Evolutionary conservation across 2,888 invertebrate genomes (phyloP).

Genomic region (Platyscelio sp.): DNA sequence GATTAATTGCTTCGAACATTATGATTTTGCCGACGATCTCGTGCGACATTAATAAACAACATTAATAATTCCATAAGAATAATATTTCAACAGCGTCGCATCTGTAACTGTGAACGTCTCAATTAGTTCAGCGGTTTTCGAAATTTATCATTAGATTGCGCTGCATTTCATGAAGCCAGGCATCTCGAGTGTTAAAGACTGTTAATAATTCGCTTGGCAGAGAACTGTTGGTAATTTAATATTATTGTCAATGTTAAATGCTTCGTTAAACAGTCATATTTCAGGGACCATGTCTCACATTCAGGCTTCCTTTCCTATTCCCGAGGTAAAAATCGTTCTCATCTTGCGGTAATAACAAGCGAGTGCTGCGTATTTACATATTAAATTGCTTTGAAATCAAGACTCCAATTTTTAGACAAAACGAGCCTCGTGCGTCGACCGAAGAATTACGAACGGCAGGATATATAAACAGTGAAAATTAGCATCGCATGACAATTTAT

Average conservation of each 20-base stretch:
- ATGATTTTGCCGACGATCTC: too few species aligned
- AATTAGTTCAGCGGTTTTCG: conserved; percentile 65
- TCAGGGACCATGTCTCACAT: conserved; percentile 67
- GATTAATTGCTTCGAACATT: too few species aligned
- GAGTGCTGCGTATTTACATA: conserved; percentile 73
- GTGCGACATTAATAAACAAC: conserved; percentile 60
- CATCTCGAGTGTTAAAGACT: conserved; percentile 57
- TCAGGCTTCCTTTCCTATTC: conserved; percentile 48
- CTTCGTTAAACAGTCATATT: conserved; percentile 76
- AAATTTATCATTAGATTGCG: conserved; percentile 51
- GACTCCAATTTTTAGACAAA: conserved; percentile 69
- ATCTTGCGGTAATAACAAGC: conserved; percentile 65
- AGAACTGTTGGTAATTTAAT: conserved; percentile 72
- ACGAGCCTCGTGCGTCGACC: conserved; percentile 31
- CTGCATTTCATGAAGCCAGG: conserved; percentile 51
- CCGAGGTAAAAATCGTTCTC: conserved; percentile 62
- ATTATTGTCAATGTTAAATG: conserved; percentile 76
- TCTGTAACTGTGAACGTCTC: conserved; percentile 52
- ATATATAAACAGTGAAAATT: conserved; percentile 68
- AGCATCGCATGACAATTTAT: conserved; percentile 63
- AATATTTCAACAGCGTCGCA: conserved; percentile 66
- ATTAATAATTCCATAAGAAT: conserved; percentile 54
- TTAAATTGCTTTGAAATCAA: conserved; percentile 74
- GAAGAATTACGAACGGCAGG: conserved; percentile 51
- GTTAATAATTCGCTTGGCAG: conserved; percentile 60